Evolutionary conservation across 2,888 invertebrate species (phyloP).

Genomic region (Sinodicranocentrus sp.): DNA sequence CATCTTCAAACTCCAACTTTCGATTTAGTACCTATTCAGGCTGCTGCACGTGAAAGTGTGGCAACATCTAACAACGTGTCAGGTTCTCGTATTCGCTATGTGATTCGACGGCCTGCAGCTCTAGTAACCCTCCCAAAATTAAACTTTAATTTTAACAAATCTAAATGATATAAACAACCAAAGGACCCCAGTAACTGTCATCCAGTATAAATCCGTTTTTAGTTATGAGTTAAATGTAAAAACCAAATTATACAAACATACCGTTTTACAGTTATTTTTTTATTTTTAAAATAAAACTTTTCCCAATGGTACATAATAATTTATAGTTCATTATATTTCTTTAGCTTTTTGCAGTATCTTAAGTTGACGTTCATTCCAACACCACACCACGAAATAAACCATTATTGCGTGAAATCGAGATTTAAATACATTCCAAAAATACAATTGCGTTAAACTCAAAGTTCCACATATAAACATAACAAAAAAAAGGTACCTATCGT

Average conservation of each 20-base stretch:
- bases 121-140: background rate
- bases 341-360: background rate
- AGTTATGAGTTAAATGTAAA: too few species aligned
- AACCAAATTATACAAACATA: too few species aligned
- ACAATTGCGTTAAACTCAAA: conserved; percentile 28
- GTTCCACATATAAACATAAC: conserved; percentile 24
- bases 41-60: background rate
- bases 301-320: conserved; percentile 9
- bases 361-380: conserved; percentile 2
- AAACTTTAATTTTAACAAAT: conserved; percentile 48
- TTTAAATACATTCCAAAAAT: conserved; percentile 13
- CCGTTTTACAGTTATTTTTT: too few species aligned
- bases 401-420: background rate
- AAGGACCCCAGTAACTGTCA: too few species aligned
- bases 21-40: conserved; percentile 33
- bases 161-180: too few species aligned
- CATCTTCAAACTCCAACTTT: too few species aligned
- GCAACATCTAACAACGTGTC: background rate
- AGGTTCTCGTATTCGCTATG: conserved; percentile 26
- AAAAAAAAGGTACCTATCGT: background rate
- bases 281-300: conserved; percentile 51
- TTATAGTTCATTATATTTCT: conserved; percentile 9
- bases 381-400: background rate
- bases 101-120: conserved; percentile 29
- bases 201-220: too few species aligned